Base-by-base conservation (phyloP, 2,888 invertebrate genomes). In the Drosophila quinaria region DNA sequence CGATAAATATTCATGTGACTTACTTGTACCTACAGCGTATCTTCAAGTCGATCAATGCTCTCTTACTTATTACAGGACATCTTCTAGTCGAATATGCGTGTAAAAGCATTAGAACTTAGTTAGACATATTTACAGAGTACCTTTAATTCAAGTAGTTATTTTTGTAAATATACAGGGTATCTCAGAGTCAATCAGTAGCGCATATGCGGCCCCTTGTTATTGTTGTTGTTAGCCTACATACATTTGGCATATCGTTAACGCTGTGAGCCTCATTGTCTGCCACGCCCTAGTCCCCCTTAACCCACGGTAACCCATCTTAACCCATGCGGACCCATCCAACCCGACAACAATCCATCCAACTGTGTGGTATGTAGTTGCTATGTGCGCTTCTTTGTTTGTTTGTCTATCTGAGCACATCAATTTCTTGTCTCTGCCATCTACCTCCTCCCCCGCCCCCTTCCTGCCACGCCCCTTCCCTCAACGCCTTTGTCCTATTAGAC, bases 241-340 rank as follows among this genome's bases (percentile, higher is more conserved):
- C 69, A 60, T 75, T 70, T 79, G 80, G 59, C 77, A 75, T 79
- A 60, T 79, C 65, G 70, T 79, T 70, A 75, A 56, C 62, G 61
- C 66, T 67, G 13, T 62, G 61, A 61, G 70, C 74, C 75, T 80
- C 64, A 47, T 44, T 74, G 79, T 76, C 75, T 74, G 50, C 74
- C 61, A 69, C 46, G 56, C 54, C 50, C 68, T 15, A 4, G 22
- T 42, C 33, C 31, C 17, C 55, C 42, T 60, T 73, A 64, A 59
- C 70, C 74, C 79, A 29, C 29, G 6, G 29, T 15, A 37, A 13
- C 31, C 56, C 22, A 33, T 19, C 47, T 37, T 44, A 49, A 49
- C 49, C 49, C 49, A 19, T 42, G 19, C 42, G 6, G 10, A 8
- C 10, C 31, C 55, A 47, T 69, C 59, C 56, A 60, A 37, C 31